phyloP scores from a whole-genome alignment of 2,113 vertebrate species.

The Cromileptes altivelis region DNA sequence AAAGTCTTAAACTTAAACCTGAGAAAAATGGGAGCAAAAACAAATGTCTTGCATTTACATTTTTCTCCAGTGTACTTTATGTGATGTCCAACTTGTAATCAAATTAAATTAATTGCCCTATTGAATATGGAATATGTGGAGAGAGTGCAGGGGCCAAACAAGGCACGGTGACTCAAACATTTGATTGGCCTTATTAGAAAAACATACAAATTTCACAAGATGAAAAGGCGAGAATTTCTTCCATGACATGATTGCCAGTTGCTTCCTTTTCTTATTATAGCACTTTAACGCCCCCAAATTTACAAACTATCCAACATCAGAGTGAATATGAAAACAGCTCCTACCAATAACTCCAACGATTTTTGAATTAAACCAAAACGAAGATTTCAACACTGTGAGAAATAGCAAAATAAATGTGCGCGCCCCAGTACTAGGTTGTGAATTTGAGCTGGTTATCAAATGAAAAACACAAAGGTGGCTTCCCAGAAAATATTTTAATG shows the following conservation, averaged over 20 bases:
- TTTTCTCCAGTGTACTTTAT: neutral
- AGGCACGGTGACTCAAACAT: neutral
- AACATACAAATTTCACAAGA: neutral
- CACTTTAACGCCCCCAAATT: neutral
- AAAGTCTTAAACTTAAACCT: too few relatives aligned
- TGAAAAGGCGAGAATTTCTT: neutral
- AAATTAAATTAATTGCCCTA: neutral
- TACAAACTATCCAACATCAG: neutral
- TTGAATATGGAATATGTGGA: slow-evolving; percentile 2
- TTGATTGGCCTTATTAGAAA: neutral
- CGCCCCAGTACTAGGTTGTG: neutral
- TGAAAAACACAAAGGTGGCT: neutral
- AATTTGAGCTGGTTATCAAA: neutral
- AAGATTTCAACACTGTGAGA: neutral
- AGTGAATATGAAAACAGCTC: neutral
- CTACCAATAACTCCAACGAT: neutral
- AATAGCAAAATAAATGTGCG: neutral
- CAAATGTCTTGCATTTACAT: too few relatives aligned
- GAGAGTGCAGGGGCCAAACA: neutral
- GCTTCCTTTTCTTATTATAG: neutral
- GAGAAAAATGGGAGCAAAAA: too few relatives aligned
- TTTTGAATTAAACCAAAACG: neutral
- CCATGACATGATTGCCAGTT: neutral
- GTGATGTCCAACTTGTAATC: neutral
- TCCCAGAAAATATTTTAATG: slow-evolving; percentile 81